Percentiles rank a stretch among this genome's conserved stretches.
Evolutionary conservation across 2,113 vertebrate genomes (phyloP).

Genomic region (Glareola pratincola): DNA sequence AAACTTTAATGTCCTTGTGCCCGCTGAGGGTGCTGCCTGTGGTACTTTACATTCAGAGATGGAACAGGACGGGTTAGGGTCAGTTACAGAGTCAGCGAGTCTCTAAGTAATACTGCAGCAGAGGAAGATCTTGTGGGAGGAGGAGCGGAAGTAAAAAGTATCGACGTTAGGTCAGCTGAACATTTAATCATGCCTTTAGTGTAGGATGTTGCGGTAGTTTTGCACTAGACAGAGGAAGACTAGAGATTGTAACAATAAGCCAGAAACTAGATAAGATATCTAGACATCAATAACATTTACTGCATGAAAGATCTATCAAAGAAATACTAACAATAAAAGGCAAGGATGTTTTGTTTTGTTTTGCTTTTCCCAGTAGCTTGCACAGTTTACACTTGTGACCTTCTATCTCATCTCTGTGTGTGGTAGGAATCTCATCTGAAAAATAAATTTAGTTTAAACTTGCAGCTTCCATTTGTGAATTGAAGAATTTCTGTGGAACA

Average conservation of each 20-base stretch:
- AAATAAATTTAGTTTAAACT: background rate
- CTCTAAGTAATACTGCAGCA: background rate
- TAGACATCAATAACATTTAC: background rate
- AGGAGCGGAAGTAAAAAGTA: background rate
- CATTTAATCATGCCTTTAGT: background rate
- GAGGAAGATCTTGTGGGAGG: background rate
- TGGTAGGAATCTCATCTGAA: background rate
- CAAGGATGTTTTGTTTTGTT: background rate
- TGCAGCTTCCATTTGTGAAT: background rate
- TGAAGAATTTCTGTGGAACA: background rate
- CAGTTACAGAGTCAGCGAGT: background rate
- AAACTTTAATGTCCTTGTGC: background rate
- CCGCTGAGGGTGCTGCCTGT: background rate
- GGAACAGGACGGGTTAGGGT: background rate
- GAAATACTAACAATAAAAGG: background rate
- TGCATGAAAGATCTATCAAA: background rate
- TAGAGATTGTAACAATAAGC: background rate
- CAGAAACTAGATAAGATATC: constrained; percentile 1
- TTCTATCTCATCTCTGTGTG: background rate
- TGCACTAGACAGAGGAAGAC: background rate
- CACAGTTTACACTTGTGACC: background rate
- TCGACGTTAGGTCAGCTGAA: background rate
- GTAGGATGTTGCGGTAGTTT: background rate
- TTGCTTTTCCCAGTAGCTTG: background rate
- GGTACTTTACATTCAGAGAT: background rate